Evolutionary conservation across 2,888 invertebrate species (phyloP).

Genomic region (Polylopha cassiicola): DNA sequence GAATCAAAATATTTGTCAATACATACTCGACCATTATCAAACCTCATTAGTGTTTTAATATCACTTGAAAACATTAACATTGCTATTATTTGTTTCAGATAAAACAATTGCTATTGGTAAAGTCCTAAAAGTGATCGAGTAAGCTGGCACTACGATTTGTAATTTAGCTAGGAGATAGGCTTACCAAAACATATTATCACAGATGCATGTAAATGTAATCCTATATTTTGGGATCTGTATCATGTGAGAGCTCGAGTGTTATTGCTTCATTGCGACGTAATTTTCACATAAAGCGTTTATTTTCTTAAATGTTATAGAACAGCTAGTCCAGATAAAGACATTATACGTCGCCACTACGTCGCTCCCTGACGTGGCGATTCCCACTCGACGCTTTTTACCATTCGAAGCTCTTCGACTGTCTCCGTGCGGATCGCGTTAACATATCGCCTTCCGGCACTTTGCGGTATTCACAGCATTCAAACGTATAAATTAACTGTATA

Average conservation of each 20-base stretch:
- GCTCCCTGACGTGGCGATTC: neutral
- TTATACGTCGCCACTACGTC: slow-evolving; percentile 7
- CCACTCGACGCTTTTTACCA: too few species aligned
- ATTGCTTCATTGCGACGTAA: slow-evolving; percentile 51
- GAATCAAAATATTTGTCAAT: too few species aligned
- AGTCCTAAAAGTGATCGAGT: slow-evolving; percentile 96
- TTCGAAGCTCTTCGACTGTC: too few species aligned
- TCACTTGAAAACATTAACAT: too few species aligned
- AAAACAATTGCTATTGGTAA: slow-evolving; percentile 97
- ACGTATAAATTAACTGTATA: slow-evolving; percentile 9
- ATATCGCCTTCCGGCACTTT: too few species aligned
- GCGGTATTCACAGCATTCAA: slow-evolving; percentile 5
- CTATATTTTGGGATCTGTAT: slow-evolving; percentile 58
- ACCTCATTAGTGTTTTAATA: too few species aligned
- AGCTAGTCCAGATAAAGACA: slow-evolving; percentile 55
- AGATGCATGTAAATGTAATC: slow-evolving; percentile 64
- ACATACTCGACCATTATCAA: too few species aligned
- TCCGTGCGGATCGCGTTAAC: too few species aligned
- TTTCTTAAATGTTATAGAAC: slow-evolving; percentile 49
- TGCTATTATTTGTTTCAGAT: slow-evolving; percentile 63
- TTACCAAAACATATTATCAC: slow-evolving; percentile 72
- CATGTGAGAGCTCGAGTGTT: slow-evolving; percentile 59
- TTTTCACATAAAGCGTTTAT: slow-evolving; percentile 44
- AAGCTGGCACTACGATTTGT: slow-evolving; percentile 77
- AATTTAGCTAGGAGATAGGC: slow-evolving; percentile 75